Base-by-base conservation (phyloP, 2,113 vertebrate genomes). In the Percopsis transmontana region DNA sequence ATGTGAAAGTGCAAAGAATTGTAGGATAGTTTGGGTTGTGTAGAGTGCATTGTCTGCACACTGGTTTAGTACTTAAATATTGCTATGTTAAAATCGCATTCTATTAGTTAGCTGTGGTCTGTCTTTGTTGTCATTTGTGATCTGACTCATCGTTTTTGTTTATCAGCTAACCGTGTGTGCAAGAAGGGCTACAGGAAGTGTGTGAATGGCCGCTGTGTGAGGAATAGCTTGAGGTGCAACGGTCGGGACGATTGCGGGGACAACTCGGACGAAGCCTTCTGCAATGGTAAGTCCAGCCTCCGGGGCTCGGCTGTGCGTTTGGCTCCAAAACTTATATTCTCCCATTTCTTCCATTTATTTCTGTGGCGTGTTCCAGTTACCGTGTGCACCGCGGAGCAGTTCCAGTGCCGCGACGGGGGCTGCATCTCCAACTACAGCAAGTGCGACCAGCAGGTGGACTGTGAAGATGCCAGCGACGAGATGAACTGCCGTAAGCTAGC, bases 381-480 rank as follows among this genome's bases (percentile, higher is more conserved):
- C 0, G 90, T 91, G 76, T 99, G 97, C 1, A 81, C 92, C 0
- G 81, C 80, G 0, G 94, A 94, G 0, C 95, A 97, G 77, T 96
- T 98, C 80, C 96, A 94, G 78, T 99, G 96, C 87, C 87, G 94
- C 12, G 96, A 96, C 0, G 95, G 96, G 55, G 90, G 84, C 58
- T 99, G 97, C 82, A 94, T 98, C 0, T 85, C 94, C 12, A 98
- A 98, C 72, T 95, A 96, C 5, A 98, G 95, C 68, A 97, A 94
- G 85, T 98, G 97, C 62, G 95, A 99, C 91, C 97, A 98, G 87
- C 88, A 95, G 58, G 88, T 98, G 57, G 95, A 99, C 81, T 99
- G 97, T 1, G 92, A 96, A 42, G 96, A 98, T 0, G 95, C 96
- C 2, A 96, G 95, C 0, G 97, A 99, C 0, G 97, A 99, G 66